Conservation (phyloP, 2,113 vertebrate species). For the Gymnogyps californianus region DNA sequence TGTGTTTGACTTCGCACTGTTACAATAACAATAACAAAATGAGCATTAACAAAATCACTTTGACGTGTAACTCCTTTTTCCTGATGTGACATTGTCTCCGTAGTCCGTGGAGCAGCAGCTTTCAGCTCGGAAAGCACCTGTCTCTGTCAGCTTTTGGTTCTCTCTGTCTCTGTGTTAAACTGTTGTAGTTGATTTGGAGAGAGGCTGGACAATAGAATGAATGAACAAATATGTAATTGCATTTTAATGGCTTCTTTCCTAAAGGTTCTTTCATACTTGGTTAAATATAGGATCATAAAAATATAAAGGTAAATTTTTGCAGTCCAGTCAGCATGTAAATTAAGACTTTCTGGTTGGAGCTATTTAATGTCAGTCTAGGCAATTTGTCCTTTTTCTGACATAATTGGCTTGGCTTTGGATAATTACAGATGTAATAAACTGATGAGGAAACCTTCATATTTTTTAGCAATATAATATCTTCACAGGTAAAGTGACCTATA, state of each 20-base stretch:
- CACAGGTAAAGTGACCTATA: background rate
- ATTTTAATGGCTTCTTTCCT: background rate
- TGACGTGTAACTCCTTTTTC: rapidly evolving
- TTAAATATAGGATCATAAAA: background rate
- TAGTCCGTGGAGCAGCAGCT: background rate
- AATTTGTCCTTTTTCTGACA: background rate
- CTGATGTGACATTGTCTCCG: rapidly evolving
- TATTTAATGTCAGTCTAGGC: background rate
- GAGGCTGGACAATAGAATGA: background rate
- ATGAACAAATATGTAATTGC: background rate
- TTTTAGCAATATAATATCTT: background rate
- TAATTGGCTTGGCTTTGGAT: background rate
- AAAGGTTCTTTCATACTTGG: background rate
- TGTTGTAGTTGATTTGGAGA: background rate
- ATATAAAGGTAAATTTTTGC: background rate
- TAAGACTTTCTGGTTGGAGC: background rate
- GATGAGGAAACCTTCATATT: background rate
- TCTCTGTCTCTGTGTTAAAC: background rate
- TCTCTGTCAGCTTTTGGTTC: background rate
- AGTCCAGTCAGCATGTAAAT: background rate
- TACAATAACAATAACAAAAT: background rate
- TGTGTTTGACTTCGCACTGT: background rate
- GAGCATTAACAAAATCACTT: rapidly evolving
- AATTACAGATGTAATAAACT: slow-evolving; percentile 15
- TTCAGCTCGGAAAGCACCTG: background rate